Evolutionary conservation across 2,888 invertebrate genomes (phyloP).

Genomic region (Lithophane ornitopus): DNA sequence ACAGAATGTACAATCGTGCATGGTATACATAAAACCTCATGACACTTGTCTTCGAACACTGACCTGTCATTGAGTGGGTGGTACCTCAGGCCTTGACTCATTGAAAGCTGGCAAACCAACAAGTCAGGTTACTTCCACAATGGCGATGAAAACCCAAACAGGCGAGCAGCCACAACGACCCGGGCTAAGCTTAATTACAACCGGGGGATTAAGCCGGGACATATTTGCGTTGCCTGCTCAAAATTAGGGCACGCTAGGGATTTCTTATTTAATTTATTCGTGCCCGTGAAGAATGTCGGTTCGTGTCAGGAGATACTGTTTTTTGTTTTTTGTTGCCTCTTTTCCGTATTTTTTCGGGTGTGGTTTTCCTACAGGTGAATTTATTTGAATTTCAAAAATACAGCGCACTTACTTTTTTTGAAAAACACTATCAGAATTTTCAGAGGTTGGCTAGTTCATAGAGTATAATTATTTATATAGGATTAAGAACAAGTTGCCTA

Average conservation of each 20-base stretch:
- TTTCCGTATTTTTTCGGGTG: constrained; percentile 23
- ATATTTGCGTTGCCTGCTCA: constrained; percentile 73
- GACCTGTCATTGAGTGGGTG: background rate
- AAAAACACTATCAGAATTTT: background rate
- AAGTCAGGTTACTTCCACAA: constrained; percentile 60
- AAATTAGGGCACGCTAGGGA: constrained; percentile 74
- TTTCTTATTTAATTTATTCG: constrained; percentile 80
- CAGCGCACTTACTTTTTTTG: background rate
- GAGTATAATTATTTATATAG: background rate
- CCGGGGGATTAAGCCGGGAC: constrained; percentile 72
- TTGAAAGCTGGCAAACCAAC: constrained; percentile 66
- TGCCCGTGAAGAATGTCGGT: constrained; percentile 69
- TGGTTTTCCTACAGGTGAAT: constrained; percentile 5
- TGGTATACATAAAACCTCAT: too few relatives aligned
- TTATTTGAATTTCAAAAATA: background rate
- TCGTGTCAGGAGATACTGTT: constrained; percentile 48
- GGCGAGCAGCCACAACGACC: constrained; percentile 68
- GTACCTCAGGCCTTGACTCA: constrained; percentile 28
- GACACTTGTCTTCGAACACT: too few relatives aligned
- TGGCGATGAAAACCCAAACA: constrained; percentile 68
- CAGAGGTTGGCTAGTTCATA: background rate
- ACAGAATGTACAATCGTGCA: too few relatives aligned
- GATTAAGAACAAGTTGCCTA: background rate
- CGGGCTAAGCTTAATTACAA: constrained; percentile 72
- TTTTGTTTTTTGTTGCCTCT: constrained; percentile 42